Evolutionary conservation across 1,140 invertebrate species (phyloP), one percentile per base, ranked within the genome.

Genomic region (Nasonia longicornis): DNA sequence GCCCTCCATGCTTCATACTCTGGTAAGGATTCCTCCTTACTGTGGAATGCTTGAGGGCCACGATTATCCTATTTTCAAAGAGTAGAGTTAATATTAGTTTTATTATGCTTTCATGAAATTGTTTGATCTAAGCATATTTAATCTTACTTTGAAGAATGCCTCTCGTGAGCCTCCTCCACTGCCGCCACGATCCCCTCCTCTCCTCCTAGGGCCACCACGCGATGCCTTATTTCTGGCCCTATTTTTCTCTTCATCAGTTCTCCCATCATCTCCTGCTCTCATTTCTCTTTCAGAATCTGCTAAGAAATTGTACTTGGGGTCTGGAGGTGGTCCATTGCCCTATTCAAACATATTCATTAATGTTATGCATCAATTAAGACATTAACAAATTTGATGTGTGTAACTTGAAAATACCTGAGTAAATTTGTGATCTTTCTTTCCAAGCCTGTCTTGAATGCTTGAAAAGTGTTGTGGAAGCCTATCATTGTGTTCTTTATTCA

Each of bases 271-370:
- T 26, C 31, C 42, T 42, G 48, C 73, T 48, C 80, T 69, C 77
- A 87, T 86, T 80, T 92, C 91, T 52, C 91, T 85, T 80, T 91
- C 90, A 8, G 86, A 86, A 86, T 92, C 91, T 16, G 90, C 90
- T 64, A 92, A 85, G 70, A 92, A 92, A 79, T 91, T 92, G 71
- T 91, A 91, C 67, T 89, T 89, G 73, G 91, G 91, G 87, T 92
- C 91, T 75, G 91, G 91, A 73, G 91, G 91, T 38, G 91, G 91
- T 22, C 90, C 91, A 80, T 90, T 87, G 26, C 88, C 89, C 87
- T 90, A 58, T 82, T 84, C 79, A 83, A 74, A 79, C n/a, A 64
- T 69, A 67, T 58, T 58, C 12, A 11, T 74, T 14, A 48, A 2
- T 52, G 35, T 20, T 42, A 3, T 71, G 26, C 12, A 22, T 26